These are phyloP conservation scores for Amphiprion clarkii DNA, from an alignment of 2,797 vertebrate species.

Conservation along the genomic window DNA sequence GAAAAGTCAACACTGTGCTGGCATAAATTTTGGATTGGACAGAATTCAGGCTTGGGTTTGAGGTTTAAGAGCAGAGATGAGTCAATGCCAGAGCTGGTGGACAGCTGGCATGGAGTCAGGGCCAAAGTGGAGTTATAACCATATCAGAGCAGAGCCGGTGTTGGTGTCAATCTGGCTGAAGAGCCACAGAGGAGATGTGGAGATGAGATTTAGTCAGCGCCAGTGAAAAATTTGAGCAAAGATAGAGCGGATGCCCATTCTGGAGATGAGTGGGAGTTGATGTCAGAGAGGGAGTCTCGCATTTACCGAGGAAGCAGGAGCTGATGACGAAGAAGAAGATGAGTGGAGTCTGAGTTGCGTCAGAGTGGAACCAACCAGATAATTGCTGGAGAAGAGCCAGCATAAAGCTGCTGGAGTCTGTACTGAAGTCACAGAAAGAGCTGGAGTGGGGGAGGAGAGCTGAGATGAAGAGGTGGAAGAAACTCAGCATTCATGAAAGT, in stretches of 20 bases:
- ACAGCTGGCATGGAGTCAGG: constrained; percentile 46
- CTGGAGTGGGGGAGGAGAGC: constrained; percentile 58
- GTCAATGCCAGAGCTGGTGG: constrained; percentile 48
- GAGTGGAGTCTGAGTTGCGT: constrained; percentile 77
- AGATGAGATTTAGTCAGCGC: constrained; percentile 53
- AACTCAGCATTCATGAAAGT: constrained; percentile 44
- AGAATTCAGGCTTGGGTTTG: constrained; percentile 21
- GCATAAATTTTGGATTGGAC: constrained; percentile 25
- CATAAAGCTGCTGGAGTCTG: constrained; percentile 62
- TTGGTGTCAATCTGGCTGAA: constrained; percentile 57
- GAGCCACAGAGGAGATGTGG: constrained; percentile 46
- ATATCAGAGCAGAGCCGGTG: constrained; percentile 40
- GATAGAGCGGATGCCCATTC: constrained; percentile 58
- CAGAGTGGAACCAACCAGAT: constrained; percentile 80
- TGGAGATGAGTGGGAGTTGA: constrained; percentile 74
- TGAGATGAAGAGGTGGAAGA: constrained; percentile 48
- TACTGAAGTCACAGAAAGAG: constrained; percentile 66
- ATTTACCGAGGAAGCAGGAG: constrained; percentile 64
- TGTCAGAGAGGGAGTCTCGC: constrained; percentile 70
- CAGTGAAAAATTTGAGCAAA: constrained; percentile 52
- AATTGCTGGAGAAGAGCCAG: constrained; percentile 79
- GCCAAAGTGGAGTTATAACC: constrained; percentile 58
- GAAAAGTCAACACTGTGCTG: constrained; percentile 16
- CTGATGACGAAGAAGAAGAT: constrained; percentile 76
- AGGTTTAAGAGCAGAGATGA: constrained; percentile 58